Percentiles rank a stretch among this genome's conserved stretches.
These are phyloP conservation scores for Mugil cephalus DNA, from an alignment of 2,113 vertebrate genomes.

Conservation along the genomic window DNA sequence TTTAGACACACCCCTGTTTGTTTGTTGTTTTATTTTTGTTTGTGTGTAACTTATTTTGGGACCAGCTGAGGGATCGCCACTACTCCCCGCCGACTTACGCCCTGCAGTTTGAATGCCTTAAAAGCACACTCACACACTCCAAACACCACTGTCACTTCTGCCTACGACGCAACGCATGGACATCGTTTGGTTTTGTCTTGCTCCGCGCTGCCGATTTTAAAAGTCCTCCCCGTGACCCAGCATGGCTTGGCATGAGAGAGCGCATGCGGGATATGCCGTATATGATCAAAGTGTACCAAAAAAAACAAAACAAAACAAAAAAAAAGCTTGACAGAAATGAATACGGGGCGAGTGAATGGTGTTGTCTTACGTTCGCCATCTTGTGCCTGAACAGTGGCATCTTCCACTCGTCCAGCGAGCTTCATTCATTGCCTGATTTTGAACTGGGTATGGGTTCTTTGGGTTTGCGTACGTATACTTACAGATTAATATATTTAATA, in stretches of 20 bases:
- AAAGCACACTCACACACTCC: conserved; percentile 15
- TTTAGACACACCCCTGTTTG: conserved; percentile 14
- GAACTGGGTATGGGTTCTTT: conserved; percentile 5
- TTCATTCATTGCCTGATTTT: conserved; percentile 56
- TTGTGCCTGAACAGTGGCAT: conserved; percentile 45
- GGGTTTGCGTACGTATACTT: conserved; percentile 21
- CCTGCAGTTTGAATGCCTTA: conserved; percentile 37
- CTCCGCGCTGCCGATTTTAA: not conserved
- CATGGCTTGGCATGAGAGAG: conserved; percentile 67
- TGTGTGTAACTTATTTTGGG: not conserved
- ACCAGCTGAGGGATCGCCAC: not conserved
- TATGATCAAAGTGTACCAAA: conserved; percentile 57
- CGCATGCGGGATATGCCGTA: conserved; percentile 53
- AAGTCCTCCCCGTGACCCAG: conserved; percentile 16
- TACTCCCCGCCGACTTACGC: conserved; percentile 7
- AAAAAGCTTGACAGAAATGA: conserved; percentile 22
- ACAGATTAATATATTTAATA: conserved; percentile 77
- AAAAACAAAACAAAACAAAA: not conserved
- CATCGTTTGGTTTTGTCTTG: conserved; percentile 36
- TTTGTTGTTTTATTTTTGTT: not conserved
- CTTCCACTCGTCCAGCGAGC: conserved; percentile 38
- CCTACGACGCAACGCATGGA: conserved; percentile 22
- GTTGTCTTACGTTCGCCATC: conserved; percentile 31
- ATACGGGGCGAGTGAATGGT: conserved; percentile 13
- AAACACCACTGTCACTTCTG: not conserved